Evolutionary conservation across 2,113 vertebrate species (phyloP), one percentile per base, ranked within the genome.

Genomic region (Zosterops pallidus): DNA sequence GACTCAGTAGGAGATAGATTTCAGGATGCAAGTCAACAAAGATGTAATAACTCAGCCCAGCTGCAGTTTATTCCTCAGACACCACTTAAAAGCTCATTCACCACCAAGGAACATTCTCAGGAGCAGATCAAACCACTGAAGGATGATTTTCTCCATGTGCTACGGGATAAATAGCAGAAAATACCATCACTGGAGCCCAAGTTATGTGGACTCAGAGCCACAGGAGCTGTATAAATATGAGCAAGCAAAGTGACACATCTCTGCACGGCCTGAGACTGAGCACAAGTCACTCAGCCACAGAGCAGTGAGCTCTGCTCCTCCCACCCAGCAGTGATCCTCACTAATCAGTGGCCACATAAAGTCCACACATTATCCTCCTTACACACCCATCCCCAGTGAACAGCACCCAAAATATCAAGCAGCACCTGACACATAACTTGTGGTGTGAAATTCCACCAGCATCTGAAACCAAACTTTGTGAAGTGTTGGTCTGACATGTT

Each of bases 21-120:
- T 97, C 94, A 92, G 83, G 92, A 86, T 96, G 91, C 72, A 78
- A 97, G 90, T 53, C 91, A 94, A 90, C 94, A 89, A 6, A 59
- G 83, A 74, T 47, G 65, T 82, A 85, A 89, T 91, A 86, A 96
- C 94, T 97, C 89, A 92, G n/a, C 56, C 50, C 78, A 85, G 84
- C 63, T 91, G 85, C 69, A 85, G 79, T 31, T 35, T 11, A 70
- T 79, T 57, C 72, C 67, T 87, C 69, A 20, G 60, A 88, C 77
- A 17, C 39, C 33, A 7, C n/a, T 72, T 62, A 23, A 74, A 89
- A 85, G 55, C 69, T 86, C 57, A 29, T 94, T 91, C 12, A 7
- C 83, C 65, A 84, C 92, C 42, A 63, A 79, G 68, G 64, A 60
- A 74, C 74, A 62, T 53, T 89, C 83, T 87, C 78, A 79, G 72